phyloP scores from a whole-genome alignment of 2,113 vertebrate genomes.

The Stercorarius parasiticus region DNA sequence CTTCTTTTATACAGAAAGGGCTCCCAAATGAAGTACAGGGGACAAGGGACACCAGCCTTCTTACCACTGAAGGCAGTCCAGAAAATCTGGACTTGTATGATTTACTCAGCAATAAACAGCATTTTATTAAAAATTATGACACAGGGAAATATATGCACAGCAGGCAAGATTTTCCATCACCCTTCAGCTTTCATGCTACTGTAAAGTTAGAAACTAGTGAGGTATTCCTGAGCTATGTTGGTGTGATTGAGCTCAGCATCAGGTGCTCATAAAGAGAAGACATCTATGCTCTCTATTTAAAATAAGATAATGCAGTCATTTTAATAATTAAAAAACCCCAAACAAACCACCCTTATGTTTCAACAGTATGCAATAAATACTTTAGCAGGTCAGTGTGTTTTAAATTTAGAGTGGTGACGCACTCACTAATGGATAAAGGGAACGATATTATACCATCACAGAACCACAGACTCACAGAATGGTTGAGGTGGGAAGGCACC shows the following conservation, averaged over 20 bases:
- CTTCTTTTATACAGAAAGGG: not conserved
- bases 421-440: not conserved
- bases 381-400: not conserved
- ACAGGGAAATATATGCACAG: not conserved
- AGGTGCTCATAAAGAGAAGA: not conserved
- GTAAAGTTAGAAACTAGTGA: not conserved
- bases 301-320: not conserved
- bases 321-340: not conserved
- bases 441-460: not conserved
- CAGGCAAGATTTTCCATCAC: not conserved
- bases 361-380: not conserved
- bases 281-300: not conserved
- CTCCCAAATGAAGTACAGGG: not conserved
- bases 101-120: not conserved
- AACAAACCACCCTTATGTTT: not conserved
- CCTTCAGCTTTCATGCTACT: not conserved
- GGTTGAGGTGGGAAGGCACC: not conserved
- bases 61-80: not conserved
- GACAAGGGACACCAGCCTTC: not conserved
- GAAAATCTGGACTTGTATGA: not conserved
- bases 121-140: not conserved
- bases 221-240: not conserved
- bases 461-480: not conserved
- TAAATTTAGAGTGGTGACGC: not conserved
- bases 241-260: not conserved